These are phyloP conservation scores for Odontesthes bonariensis DNA, from an alignment of 2,113 vertebrate genomes.

Conservation along the genomic window DNA sequence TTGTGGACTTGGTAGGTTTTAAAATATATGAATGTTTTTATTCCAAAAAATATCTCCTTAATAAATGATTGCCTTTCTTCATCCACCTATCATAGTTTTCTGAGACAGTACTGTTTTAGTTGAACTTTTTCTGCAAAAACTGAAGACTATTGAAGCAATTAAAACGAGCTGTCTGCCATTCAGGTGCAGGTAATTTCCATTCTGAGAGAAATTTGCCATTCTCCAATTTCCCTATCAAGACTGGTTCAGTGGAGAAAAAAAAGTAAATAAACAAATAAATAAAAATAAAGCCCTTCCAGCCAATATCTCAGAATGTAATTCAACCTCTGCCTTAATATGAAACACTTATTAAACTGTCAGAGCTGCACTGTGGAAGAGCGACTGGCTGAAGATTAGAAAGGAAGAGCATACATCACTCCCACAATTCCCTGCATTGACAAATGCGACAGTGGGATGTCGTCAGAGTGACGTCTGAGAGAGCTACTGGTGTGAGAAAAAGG, in stretches of 20 bases:
- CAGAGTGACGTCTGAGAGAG: slow-evolving; percentile 58
- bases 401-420: slow-evolving; percentile 66
- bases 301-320: not conserved
- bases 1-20: not conserved
- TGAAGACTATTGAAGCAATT: not conserved
- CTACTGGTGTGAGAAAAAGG: slow-evolving; percentile 26
- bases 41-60: not conserved
- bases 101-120: not conserved
- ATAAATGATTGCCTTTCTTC: not conserved
- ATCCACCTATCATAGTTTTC: not conserved
- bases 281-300: no score
- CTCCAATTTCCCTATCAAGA: not conserved
- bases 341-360: slow-evolving; percentile 23
- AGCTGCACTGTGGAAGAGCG: not conserved
- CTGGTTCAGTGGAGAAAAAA: not conserved
- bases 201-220: not conserved
- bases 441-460: slow-evolving; percentile 40
- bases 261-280: no score
- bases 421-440: slow-evolving; percentile 54
- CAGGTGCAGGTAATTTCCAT: not conserved
- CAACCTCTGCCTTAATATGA: slow-evolving; percentile 1
- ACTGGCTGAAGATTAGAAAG: slow-evolving; percentile 31
- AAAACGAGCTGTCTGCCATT: not conserved
- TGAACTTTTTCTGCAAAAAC: not conserved
- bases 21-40: not conserved